Conservation (phyloP, 92 coral and sea anemone species). For the Scolanthus callimorphus region DNA sequence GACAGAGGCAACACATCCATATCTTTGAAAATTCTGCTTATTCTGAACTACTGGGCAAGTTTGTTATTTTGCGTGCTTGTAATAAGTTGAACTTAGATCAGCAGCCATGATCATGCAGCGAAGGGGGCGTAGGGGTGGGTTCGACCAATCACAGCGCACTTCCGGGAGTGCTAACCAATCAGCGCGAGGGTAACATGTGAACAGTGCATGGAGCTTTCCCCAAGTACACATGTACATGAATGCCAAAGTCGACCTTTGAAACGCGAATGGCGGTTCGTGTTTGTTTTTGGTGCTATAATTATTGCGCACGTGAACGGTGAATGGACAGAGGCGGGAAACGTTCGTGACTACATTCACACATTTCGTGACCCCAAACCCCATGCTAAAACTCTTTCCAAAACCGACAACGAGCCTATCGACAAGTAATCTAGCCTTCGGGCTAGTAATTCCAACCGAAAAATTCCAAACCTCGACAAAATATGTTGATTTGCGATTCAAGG, state of each 20-base stretch:
- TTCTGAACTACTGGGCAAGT: neutral
- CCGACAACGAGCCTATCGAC: too few relatives aligned
- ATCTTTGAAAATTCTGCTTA: slow-evolving; percentile 26
- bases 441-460: too few relatives aligned
- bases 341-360: too few relatives aligned
- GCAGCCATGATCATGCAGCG: slow-evolving; percentile 78
- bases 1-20: slow-evolving; percentile 97
- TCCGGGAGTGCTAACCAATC: slow-evolving; percentile 66
- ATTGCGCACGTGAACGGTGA: slow-evolving; percentile 41
- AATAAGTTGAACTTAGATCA: slow-evolving; percentile 90
- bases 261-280: slow-evolving; percentile 50
- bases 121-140: slow-evolving; percentile 90
- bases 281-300: slow-evolving; percentile 47
- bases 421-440: too few relatives aligned
- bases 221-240: slow-evolving; percentile 76
- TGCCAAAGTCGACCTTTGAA: slow-evolving; percentile 71
- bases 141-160: slow-evolving; percentile 82
- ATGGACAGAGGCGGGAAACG: neutral
- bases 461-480: too few relatives aligned
- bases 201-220: slow-evolving; percentile 84
- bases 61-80: slow-evolving; percentile 18
- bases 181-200: slow-evolving; percentile 82
- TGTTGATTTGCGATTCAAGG: too few relatives aligned
- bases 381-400: too few relatives aligned
- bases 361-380: too few relatives aligned